Evolutionary conservation across 37 sponge, comb jelly and placozoan species (phyloP).

Genomic region (Aplysina aerophoba): DNA sequence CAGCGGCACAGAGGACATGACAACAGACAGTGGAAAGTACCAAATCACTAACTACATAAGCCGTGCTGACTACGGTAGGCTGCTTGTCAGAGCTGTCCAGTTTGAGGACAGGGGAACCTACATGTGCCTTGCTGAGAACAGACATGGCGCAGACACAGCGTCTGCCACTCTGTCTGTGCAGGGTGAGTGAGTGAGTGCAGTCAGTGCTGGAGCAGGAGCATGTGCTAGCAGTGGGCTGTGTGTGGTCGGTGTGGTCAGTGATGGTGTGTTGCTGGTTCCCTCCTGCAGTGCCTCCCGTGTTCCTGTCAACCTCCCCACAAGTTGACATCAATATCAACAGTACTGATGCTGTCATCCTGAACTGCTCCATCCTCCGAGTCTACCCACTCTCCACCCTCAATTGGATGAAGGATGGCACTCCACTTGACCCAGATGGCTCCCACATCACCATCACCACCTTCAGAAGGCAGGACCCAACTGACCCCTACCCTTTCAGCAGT

Average conservation of each 20-base stretch:
- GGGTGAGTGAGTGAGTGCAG: slow-evolving; percentile 57
- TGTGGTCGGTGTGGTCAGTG: no score
- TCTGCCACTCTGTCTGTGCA: slow-evolving; percentile 66
- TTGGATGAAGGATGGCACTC: neutral
- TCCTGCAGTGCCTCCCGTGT: neutral
- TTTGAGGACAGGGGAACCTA: slow-evolving; percentile 71
- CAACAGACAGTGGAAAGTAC: neutral
- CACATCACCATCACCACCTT: neutral
- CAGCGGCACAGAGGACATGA: neutral
- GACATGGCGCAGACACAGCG: slow-evolving; percentile 14
- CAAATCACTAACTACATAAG: neutral
- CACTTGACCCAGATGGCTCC: neutral
- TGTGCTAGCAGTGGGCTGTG: neutral
- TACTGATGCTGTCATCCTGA: neutral
- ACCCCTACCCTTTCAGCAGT: neutral
- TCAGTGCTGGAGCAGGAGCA: neutral
- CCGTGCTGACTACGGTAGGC: slow-evolving; percentile 36
- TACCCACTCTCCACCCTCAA: neutral
- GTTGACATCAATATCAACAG: neutral
- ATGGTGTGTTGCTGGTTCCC: no score
- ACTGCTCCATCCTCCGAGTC: neutral
- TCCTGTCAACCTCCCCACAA: slow-evolving; percentile 13
- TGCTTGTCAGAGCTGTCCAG: slow-evolving; percentile 47
- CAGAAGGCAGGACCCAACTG: neutral
- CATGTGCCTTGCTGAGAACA: slow-evolving; percentile 52